These are phyloP conservation scores for Oceanites oceanicus DNA, from an alignment of 2,113 vertebrate species.

Conservation along the genomic window DNA sequence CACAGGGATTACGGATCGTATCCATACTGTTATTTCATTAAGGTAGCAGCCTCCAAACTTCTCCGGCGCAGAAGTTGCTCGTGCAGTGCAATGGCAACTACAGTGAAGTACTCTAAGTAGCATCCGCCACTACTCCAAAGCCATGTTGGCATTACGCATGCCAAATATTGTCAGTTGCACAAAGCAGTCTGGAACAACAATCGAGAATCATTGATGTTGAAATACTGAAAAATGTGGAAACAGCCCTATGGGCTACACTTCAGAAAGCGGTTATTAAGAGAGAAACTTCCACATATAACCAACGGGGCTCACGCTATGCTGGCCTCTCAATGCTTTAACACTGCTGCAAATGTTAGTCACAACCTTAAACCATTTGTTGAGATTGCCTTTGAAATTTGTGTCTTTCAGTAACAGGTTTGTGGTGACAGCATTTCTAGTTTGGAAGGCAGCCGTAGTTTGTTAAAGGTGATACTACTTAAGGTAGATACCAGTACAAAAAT, in stretches of 20 bases:
- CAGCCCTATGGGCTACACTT: neutral
- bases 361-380: neutral
- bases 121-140: neutral
- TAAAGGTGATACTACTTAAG: neutral
- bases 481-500: neutral
- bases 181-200: neutral
- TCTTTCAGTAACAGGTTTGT: neutral
- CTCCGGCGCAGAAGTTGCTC: neutral
- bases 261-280: no score
- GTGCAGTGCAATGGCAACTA: neutral
- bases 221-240: neutral
- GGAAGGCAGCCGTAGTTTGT: neutral
- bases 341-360: neutral
- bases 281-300: neutral
- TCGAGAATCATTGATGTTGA: neutral
- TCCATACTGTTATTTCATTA: neutral
- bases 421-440: neutral
- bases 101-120: neutral
- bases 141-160: rapidly evolving
- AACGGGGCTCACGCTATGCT: no score
- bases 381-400: neutral
- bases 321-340: neutral
- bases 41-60: neutral
- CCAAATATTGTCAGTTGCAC: neutral
- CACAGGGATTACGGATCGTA: no score